phyloP scores from a whole-genome alignment of 2,888 invertebrate genomes.

The Sceliomorpha sp. region DNA sequence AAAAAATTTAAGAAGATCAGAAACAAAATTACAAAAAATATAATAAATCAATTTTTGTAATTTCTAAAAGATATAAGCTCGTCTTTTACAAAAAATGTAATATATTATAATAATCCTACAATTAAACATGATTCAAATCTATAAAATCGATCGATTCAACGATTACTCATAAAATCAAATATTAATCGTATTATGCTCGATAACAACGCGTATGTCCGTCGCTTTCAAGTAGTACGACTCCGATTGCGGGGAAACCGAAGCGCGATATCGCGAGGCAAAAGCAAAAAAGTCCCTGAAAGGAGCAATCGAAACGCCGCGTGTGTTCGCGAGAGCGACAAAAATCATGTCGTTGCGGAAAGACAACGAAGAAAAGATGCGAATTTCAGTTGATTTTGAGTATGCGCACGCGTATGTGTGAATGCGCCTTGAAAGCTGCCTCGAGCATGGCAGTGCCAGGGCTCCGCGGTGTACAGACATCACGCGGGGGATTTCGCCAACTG shows the following conservation, averaged over 20 bases:
- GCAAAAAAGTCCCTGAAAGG: conserved; percentile 12
- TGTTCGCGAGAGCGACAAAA: conserved; percentile 17
- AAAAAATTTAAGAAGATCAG: too few species aligned
- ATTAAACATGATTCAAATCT: too few species aligned
- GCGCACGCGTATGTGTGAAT: conserved; percentile 53
- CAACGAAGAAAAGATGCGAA: conserved; percentile 32
- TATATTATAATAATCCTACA: too few species aligned
- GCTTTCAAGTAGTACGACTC: conserved; percentile 45
- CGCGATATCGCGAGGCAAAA: neutral
- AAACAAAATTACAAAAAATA: too few species aligned
- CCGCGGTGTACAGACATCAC: conserved; percentile 28
- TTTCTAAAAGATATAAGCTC: too few species aligned
- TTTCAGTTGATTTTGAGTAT: conserved; percentile 46
- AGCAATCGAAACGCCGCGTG: too few species aligned
- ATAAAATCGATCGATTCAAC: too few species aligned
- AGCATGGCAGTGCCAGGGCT: conserved; percentile 48
- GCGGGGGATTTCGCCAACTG: conserved; percentile 19
- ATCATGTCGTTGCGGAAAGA: conserved; percentile 2
- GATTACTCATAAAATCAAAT: too few species aligned
- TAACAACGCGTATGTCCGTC: neutral
- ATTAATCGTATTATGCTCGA: too few species aligned
- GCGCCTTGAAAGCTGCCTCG: conserved; percentile 37
- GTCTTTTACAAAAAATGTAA: too few species aligned
- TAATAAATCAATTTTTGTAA: too few species aligned
- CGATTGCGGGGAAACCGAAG: conserved; percentile 32